Evolutionary conservation across 2,888 invertebrate species (phyloP).

Genomic region (Acronicta aceris): DNA sequence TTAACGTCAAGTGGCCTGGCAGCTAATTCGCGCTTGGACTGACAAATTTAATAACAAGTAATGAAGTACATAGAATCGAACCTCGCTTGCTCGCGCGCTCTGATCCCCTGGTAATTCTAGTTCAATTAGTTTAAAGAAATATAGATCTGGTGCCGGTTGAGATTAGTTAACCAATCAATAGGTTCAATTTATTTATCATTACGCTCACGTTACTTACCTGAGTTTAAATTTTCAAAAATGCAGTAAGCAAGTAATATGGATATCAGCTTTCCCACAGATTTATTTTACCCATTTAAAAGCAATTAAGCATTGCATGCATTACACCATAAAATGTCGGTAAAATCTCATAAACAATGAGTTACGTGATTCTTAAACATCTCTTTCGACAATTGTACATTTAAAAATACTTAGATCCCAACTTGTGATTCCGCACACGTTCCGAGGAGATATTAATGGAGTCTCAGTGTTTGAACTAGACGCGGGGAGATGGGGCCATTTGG

Average conservation of each 20-base stretch:
- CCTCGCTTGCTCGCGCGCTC: constrained; percentile 33
- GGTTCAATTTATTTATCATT: too few species aligned
- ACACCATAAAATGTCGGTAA: constrained; percentile 22
- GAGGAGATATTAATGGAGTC: constrained; percentile 68
- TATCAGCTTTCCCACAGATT: too few species aligned
- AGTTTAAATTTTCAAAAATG: too few species aligned
- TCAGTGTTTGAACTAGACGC: constrained; percentile 63
- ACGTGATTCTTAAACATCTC: constrained; percentile 49
- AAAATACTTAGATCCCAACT: constrained; percentile 64
- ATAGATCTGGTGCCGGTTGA: constrained; percentile 1
- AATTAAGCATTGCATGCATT: constrained; percentile 9
- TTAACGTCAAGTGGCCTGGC: constrained; percentile 75
- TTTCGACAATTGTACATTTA: constrained; percentile 58
- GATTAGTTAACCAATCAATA: constrained; percentile 7
- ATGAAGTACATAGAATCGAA: constrained; percentile 65
- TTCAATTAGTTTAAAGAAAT: constrained; percentile 28
- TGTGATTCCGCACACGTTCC: constrained; percentile 67
- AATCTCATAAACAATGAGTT: constrained; percentile 48
- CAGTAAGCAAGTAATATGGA: too few species aligned
- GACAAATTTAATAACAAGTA: constrained; percentile 81
- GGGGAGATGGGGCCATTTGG: constrained; percentile 49
- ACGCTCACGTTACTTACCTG: too few species aligned
- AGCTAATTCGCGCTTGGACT: constrained; percentile 76
- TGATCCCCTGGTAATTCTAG: constrained; percentile 41
- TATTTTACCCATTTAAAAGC: too few species aligned